Percentiles rank a stretch among this genome's conserved stretches.
Evolutionary conservation across 2,113 vertebrate species (phyloP).

Genomic region (Strix aluco): DNA sequence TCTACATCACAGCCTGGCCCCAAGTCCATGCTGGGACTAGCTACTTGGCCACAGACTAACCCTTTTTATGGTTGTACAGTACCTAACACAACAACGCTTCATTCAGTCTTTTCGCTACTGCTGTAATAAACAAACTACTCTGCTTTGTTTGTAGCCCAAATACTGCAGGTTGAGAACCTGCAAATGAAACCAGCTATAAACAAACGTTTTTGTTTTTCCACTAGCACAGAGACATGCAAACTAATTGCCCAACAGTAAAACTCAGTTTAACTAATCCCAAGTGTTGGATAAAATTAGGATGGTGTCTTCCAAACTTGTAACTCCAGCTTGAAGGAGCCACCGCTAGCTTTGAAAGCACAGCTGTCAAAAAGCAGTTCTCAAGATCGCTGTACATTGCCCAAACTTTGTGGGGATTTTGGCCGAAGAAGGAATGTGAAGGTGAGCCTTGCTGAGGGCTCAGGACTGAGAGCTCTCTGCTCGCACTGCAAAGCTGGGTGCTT

Average conservation of each 20-base stretch:
- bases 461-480: neutral
- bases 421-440: neutral
- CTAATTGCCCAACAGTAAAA: neutral
- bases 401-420: neutral
- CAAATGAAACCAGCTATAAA: neutral
- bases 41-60: neutral
- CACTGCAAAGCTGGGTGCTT: neutral
- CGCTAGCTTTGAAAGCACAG: neutral
- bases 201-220: neutral
- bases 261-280: neutral
- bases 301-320: neutral
- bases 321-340: neutral
- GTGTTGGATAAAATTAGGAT: neutral
- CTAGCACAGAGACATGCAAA: neutral
- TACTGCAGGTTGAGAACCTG: neutral
- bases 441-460: neutral
- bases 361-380: neutral
- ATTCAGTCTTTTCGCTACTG: neutral
- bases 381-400: neutral
- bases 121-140: neutral
- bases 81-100: neutral
- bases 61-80: slow-evolving; percentile 1
- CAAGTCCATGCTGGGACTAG: neutral
- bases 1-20: slow-evolving; percentile 51
- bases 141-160: neutral